Base-by-base conservation (phyloP, 2,888 invertebrate genomes). In the Crepidodera aurea region DNA sequence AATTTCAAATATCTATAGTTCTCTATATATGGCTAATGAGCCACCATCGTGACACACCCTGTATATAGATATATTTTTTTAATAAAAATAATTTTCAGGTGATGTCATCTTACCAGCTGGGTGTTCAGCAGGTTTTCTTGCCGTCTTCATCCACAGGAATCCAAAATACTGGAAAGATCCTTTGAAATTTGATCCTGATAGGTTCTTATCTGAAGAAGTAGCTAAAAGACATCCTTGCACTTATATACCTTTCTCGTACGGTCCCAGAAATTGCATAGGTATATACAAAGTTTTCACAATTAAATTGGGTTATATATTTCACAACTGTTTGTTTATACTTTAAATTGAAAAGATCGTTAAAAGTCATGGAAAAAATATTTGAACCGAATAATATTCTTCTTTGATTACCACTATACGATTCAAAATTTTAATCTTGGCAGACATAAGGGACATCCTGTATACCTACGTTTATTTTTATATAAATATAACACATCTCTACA, bases 161-260 rank as follows among this genome's bases (percentile, higher is more conserved):
- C 79, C 82, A 56, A 75, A 75, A 51, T 77, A 83, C 48, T 88
- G 84, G 82, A 84, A 83, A 0, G 83, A 87, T 60, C 86, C 85
- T 0, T 80, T 85, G 42, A 73, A 72, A 51, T 88, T 87, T 75
- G 78, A 84, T 64, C 87, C 87, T 0, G 86, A 87, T 68, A 73
- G 86, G 48, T 87, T 87, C 71, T 71, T 83, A 16, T 82, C 84
- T 0, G 85, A 86, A 68, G 78, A 80, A 66, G 77, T 75, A 18
- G 71, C 72, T 1, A 68, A 75, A 18, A 15, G 55, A 12, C 55
- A 55, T 29, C 55, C 55, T 18, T 55, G 55, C 15, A 42, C 55
- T 3, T 55, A 55, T 12, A 8, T 55, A 13, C 44, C 55, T 2
- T 55, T 55, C 19, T 55, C 55, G 4, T 55, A 44, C n/a, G 55